phyloP scores from a whole-genome alignment of 2,888 invertebrate species.

The Pandemis cinnamomeana region DNA sequence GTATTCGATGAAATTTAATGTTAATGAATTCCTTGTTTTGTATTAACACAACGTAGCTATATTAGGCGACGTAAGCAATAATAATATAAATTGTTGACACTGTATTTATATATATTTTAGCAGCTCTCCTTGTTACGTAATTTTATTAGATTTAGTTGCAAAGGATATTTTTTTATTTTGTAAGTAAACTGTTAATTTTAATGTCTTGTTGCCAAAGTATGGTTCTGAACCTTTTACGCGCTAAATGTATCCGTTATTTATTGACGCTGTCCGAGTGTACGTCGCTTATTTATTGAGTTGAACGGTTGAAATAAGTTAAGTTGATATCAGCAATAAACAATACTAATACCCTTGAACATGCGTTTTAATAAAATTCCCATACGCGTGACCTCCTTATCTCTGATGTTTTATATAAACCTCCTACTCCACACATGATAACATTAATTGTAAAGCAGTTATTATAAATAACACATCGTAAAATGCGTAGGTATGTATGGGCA shows the following conservation, averaged over 20 bases:
- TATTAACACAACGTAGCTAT: background rate
- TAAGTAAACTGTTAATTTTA: constrained; percentile 29
- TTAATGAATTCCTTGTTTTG: background rate
- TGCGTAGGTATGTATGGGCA: background rate
- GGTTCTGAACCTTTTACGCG: constrained; percentile 21
- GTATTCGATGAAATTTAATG: background rate
- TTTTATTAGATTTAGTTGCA: constrained; percentile 23
- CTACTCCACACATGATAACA: background rate
- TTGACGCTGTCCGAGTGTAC: constrained; percentile 8
- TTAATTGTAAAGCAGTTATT: background rate
- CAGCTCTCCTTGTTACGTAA: constrained; percentile 5
- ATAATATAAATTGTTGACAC: background rate
- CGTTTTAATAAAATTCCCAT: constrained; percentile 26
- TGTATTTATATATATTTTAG: background rate
- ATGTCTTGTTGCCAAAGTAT: constrained; percentile 28
- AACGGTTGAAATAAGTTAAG: constrained; percentile 32
- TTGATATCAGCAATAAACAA: constrained; percentile 34
- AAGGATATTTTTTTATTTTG: constrained; percentile 1
- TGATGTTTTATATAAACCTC: constrained; percentile 1
- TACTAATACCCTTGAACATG: constrained; percentile 17
- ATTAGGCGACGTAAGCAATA: background rate
- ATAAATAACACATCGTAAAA: background rate
- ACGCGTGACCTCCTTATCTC: constrained; percentile 17
- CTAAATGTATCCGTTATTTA: constrained; percentile 22
- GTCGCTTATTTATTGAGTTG: constrained; percentile 25